Conservation (phyloP, 2,113 vertebrate genomes). For the Butorides virescens region DNA sequence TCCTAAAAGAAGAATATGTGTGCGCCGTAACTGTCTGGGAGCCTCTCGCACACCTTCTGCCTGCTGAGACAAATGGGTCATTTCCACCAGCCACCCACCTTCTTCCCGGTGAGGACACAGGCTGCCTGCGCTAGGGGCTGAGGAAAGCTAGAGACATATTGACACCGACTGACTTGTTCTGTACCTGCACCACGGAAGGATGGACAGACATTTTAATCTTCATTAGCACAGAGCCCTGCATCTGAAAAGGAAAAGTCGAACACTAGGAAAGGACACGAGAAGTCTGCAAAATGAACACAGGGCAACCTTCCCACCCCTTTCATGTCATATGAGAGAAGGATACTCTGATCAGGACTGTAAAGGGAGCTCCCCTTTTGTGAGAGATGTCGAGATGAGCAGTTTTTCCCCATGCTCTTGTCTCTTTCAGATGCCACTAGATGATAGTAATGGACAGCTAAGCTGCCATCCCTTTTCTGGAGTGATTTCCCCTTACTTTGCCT, state of each 20-base stretch:
- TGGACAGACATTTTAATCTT: background rate
- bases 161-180: background rate
- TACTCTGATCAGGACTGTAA: background rate
- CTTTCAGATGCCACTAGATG: background rate
- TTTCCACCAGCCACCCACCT: background rate
- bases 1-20: background rate
- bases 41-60: background rate
- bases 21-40: background rate
- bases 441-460: background rate
- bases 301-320: background rate
- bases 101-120: background rate
- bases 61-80: background rate
- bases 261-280: background rate
- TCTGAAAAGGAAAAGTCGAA: background rate
- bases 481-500: background rate
- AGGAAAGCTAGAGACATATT: background rate
- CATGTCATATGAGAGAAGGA: background rate
- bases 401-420: background rate
- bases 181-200: background rate
- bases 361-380: background rate
- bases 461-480: background rate
- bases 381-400: background rate
- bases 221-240: background rate
- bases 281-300: background rate
- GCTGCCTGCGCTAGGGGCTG: background rate